phyloP scores from a whole-genome alignment of 2,113 vertebrate species.

The Stigmatopora argus region DNA sequence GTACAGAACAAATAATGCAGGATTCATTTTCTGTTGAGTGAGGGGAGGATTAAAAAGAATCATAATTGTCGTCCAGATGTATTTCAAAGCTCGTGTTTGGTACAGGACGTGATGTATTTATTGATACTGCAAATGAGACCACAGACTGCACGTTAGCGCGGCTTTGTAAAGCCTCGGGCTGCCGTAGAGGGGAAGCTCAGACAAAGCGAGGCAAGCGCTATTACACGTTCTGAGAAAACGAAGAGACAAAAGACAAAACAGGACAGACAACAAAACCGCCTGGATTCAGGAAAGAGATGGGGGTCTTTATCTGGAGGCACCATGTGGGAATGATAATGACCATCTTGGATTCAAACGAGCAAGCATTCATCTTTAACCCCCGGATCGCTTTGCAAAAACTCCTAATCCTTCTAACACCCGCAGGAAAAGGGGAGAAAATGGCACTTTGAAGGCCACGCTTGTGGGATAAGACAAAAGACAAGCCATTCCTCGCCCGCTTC shows the following conservation, averaged over 20 bases:
- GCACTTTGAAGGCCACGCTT: slow-evolving; percentile 69
- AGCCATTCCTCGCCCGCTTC: slow-evolving; percentile 40
- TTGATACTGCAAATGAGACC: slow-evolving; percentile 7
- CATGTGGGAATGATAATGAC: slow-evolving; percentile 78
- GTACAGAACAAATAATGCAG: background rate
- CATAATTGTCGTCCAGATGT: background rate
- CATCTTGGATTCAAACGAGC: slow-evolving; percentile 74
- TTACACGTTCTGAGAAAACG: slow-evolving; percentile 45
- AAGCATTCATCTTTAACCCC: slow-evolving; percentile 76
- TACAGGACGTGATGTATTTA: slow-evolving; percentile 4
- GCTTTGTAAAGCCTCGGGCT: slow-evolving; percentile 7
- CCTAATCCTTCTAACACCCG: slow-evolving; percentile 78
- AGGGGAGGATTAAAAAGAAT: background rate
- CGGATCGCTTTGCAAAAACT: slow-evolving; percentile 63
- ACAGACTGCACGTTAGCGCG: background rate
- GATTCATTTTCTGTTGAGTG: background rate
- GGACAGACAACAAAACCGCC: slow-evolving; percentile 44
- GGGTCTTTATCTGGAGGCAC: slow-evolving; percentile 74
- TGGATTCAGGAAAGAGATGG: slow-evolving; percentile 36
- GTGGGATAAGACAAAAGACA: slow-evolving; percentile 74
- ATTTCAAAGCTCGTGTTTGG: background rate
- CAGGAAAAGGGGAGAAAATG: slow-evolving; percentile 65
- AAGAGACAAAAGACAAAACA: slow-evolving; percentile 57
- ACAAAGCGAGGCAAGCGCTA: slow-evolving; percentile 12
- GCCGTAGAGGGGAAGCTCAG: slow-evolving; percentile 23